Percentiles rank a stretch among this genome's conserved stretches.
phyloP scores from a whole-genome alignment of 2,888 invertebrate genomes.

The Glaucopsyche alexis region DNA sequence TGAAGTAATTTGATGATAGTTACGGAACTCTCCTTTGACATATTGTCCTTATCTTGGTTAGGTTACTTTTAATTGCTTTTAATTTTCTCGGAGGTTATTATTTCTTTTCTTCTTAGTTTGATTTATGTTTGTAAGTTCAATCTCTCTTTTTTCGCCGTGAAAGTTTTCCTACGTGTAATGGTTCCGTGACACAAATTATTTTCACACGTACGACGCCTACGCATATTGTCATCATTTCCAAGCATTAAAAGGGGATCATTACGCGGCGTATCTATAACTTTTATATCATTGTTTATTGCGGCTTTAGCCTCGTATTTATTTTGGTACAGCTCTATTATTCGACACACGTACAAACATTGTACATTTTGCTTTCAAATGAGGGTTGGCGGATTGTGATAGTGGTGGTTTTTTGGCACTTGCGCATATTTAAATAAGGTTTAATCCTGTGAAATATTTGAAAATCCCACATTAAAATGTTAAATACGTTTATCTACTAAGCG shows the following conservation, averaged over 20 bases:
- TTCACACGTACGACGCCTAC: too few relatives aligned
- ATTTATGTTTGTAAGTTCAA: too few relatives aligned
- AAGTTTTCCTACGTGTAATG: too few relatives aligned
- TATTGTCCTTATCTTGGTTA: too few relatives aligned
- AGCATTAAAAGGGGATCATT: background rate
- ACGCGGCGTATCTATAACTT: background rate
- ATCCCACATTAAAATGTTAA: background rate
- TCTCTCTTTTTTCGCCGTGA: too few relatives aligned
- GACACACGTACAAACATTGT: slow-evolving; percentile 3
- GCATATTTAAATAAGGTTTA: slow-evolving; percentile 13
- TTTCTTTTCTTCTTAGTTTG: too few relatives aligned
- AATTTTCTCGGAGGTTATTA: too few relatives aligned
- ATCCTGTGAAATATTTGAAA: slow-evolving; percentile 10
- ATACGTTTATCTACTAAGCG: background rate
- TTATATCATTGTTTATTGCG: background rate
- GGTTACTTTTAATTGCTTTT: too few relatives aligned
- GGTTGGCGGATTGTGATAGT: slow-evolving; percentile 6
- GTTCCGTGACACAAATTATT: too few relatives aligned
- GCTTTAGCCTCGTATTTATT: background rate
- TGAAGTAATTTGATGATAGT: too few relatives aligned
- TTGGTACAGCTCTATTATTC: background rate
- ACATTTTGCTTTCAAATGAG: slow-evolving; percentile 16
- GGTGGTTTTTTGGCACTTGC: slow-evolving; percentile 18
- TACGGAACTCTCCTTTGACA: too few relatives aligned
- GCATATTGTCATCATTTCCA: too few relatives aligned